These are phyloP conservation scores for Stenotaenia linearis DNA, from an alignment of 2,888 invertebrate species.

Conservation along the genomic window DNA sequence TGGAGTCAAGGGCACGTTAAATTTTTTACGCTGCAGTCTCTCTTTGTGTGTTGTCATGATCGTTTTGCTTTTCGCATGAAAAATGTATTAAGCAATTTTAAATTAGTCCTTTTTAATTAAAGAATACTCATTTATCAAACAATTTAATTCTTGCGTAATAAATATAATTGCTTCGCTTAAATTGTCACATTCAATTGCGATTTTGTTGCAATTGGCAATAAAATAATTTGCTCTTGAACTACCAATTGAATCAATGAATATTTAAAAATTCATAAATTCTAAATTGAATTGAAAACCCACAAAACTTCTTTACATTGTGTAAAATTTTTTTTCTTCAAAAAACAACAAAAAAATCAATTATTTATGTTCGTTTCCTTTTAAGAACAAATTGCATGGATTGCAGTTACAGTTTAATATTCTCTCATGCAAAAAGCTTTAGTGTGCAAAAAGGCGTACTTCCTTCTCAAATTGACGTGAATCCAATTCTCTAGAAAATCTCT, in stretches of 20 bases:
- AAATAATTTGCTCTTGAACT: background rate
- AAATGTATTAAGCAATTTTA: background rate
- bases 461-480: constrained; percentile 12
- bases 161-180: background rate
- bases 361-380: background rate
- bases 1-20: background rate
- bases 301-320: background rate
- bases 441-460: constrained; percentile 26
- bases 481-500: constrained; percentile 23
- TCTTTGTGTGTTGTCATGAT: background rate
- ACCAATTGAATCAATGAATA: background rate
- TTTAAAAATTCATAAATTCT: background rate
- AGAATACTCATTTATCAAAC: background rate
- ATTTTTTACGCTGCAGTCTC: background rate
- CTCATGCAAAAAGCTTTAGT: constrained; percentile 20
- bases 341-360: background rate
- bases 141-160: background rate
- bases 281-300: background rate
- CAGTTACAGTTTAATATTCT: constrained; percentile 17
- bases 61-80: background rate
- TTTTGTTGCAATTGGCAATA: background rate
- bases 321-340: background rate
- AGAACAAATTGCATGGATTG: background rate
- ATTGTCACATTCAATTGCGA: background rate
- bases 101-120: background rate